Percentiles rank a stretch among this genome's conserved stretches.
These are phyloP conservation scores for Hippocampus barbouri DNA, from an alignment of 2,113 vertebrate genomes.

Conservation along the genomic window DNA sequence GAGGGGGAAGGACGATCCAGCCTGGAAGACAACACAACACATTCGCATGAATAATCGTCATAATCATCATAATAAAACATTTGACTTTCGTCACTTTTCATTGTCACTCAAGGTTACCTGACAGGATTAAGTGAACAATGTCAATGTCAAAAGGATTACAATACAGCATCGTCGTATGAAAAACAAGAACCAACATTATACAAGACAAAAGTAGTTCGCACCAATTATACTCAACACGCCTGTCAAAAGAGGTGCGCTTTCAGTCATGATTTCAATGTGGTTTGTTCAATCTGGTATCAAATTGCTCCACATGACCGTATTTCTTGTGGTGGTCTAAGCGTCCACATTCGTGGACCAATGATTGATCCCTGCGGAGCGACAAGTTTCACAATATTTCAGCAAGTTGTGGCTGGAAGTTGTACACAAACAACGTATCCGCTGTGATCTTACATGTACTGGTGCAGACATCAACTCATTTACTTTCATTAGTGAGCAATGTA, in stretches of 20 bases:
- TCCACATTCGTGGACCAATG: background rate
- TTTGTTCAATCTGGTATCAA: no score
- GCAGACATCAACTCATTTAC: no score
- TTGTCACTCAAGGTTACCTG: background rate
- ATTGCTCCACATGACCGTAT: background rate
- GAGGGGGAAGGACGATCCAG: constrained; percentile 15
- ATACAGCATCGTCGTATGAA: background rate
- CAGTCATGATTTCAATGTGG: background rate
- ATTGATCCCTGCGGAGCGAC: background rate
- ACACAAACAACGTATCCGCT: no score
- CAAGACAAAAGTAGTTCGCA: background rate
- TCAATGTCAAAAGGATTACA: background rate
- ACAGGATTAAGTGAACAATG: background rate
- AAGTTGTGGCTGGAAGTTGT: no score
- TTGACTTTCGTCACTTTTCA: background rate
- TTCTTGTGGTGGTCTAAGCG: background rate
- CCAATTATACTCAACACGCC: background rate
- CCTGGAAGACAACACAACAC: constrained; percentile 34
- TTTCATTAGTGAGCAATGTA: no score
- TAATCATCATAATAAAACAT: background rate
- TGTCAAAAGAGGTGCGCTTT: background rate
- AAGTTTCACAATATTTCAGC: no score
- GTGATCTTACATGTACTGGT: no score
- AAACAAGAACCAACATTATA: background rate
- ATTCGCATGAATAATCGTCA: background rate